phyloP scores from a whole-genome alignment of 2,888 invertebrate genomes.

The Elgonia sp. region DNA sequence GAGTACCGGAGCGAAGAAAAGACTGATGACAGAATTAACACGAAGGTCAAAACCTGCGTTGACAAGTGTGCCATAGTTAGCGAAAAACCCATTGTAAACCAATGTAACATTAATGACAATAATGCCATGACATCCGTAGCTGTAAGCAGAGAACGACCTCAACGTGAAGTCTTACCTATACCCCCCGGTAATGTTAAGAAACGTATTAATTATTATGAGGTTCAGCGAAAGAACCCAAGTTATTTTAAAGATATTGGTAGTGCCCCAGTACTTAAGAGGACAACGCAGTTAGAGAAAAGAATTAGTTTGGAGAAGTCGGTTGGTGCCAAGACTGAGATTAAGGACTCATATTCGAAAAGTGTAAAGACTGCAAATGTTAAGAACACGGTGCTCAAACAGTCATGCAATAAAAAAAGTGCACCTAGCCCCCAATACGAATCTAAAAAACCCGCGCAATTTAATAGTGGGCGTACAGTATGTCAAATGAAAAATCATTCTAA shows the following conservation, averaged over 20 bases:
- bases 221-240: constrained; percentile 80
- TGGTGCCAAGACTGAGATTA: background rate
- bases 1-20: constrained; percentile 50
- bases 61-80: constrained; percentile 85
- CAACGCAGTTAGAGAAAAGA: constrained; percentile 32
- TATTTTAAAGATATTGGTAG: constrained; percentile 82
- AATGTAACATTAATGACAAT: constrained; percentile 85
- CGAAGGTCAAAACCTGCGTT: constrained; percentile 74
- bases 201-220: constrained; percentile 85
- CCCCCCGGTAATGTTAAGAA: constrained; percentile 85
- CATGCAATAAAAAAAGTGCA: constrained; percentile 77
- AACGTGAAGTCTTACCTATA: constrained; percentile 82
- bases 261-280: constrained; percentile 74
- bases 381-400: constrained; percentile 66
- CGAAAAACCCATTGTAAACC: constrained; percentile 77
- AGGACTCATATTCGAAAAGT: background rate
- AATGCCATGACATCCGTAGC: constrained; percentile 85
- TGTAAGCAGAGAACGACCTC: constrained; percentile 85
- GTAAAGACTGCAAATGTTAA: background rate
- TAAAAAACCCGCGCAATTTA: constrained; percentile 83
- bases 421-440: constrained; percentile 76
- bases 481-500: constrained; percentile 65
- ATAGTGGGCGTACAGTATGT: constrained; percentile 79
- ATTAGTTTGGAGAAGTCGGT: constrained; percentile 10
- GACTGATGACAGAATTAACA: constrained; percentile 68